Base-by-base conservation (phyloP, 2,888 invertebrate species). In the Sepiola atlantica region DNA sequence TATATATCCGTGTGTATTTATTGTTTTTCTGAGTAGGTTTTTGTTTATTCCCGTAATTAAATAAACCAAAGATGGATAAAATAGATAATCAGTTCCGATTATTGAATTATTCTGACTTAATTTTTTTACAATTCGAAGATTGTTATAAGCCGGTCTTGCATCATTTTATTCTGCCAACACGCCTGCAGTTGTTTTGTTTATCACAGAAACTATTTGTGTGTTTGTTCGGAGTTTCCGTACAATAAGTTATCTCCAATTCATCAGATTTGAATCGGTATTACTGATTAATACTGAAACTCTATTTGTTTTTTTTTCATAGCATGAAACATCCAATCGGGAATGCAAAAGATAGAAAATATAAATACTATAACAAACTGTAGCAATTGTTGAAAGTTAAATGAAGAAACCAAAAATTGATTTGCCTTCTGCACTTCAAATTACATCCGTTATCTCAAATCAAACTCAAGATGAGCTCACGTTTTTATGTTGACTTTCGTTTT, bases 101-200 rank as follows among this genome's bases (percentile, higher is more conserved):
- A 77, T 77, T 77, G 77, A 77, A 77, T 77, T 77, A 77, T n/a
- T 32, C n/a, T n/a, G n/a, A 77, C n/a, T 77, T 77, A 77, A 77
- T 32, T 32, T 14, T n/a, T 77, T 77, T 77, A 14, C 61, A 28
- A 61, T 28, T 61, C 61, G 3, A 61, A 61, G 24, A 28, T 4
- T 28, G 61, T 45, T 24, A n/a, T n/a, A 77, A 14, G 2, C 18
- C 3, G 21, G 12, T 77, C 32, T 77, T 77, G n/a, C n/a, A 32
- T 77, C 12, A 16, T 77, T 0, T 77, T 10, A 21, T 61, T 24
- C 21, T 61, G 4, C 1, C 24, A 61, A 61, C 24, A 21, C 4
- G 2, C n/a, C n/a, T 77, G 6, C 14, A 77, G 14, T 32, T 45
- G 45, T 12, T 16, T n/a, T 77, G n/a, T 32, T 77, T 45, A 45